These are phyloP conservation scores for Deroptyus accipitrinus DNA, from an alignment of 2,113 vertebrate species.

Conservation along the genomic window DNA sequence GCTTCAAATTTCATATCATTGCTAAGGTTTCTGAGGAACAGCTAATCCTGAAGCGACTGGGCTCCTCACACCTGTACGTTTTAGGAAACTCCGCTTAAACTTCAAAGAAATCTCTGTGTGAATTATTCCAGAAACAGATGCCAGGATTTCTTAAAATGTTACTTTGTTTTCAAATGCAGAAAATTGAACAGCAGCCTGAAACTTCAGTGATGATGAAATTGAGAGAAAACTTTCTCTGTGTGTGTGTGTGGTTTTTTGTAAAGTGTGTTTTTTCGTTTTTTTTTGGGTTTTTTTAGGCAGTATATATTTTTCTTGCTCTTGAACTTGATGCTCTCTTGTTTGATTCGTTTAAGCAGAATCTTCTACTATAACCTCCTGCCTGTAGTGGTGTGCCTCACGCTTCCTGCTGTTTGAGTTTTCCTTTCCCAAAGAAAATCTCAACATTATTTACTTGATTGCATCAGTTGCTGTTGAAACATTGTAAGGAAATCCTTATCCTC, in stretches of 20 bases:
- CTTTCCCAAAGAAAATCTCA: neutral
- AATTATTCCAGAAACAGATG: constrained; percentile 12
- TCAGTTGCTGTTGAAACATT: neutral
- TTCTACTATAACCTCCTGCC: neutral
- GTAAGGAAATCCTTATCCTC: neutral
- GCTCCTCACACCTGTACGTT: constrained; percentile 76
- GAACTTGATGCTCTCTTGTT: neutral
- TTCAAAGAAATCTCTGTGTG: constrained; percentile 58
- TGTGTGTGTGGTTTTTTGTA: too few species aligned
- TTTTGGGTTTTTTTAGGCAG: neutral
- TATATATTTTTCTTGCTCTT: neutral
- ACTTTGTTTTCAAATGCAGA: constrained; percentile 7
- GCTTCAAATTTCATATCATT: constrained; percentile 92
- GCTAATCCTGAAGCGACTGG: constrained; percentile 80
- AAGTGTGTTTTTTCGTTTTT: neutral
- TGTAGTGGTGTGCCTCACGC: neutral
- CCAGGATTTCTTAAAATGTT: constrained; percentile 17
- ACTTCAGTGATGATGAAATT: neutral
- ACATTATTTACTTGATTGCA: neutral
- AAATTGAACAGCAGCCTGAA: neutral
- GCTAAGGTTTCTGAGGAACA: constrained; percentile 86
- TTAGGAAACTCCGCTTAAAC: constrained; percentile 57
- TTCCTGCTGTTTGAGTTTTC: neutral
- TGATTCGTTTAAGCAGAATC: neutral
- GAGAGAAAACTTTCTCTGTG: neutral